Evolutionary conservation across 1,140 invertebrate species (phyloP).

Genomic region (Drosophila navojoa): DNA sequence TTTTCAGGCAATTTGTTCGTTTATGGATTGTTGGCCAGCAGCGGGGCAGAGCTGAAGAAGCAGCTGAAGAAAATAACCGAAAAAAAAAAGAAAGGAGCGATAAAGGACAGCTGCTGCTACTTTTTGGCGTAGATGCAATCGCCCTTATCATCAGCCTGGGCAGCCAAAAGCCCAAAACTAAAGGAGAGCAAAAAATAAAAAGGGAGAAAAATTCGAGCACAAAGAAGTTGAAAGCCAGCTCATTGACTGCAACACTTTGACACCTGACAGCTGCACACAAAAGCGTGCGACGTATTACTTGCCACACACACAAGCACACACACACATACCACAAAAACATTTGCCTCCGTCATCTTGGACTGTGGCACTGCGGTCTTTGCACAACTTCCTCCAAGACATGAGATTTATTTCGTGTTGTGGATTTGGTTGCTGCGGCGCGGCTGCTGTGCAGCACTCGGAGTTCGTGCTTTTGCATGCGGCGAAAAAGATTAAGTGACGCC

Average conservation of each 20-base stretch:
- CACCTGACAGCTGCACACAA: conserved; percentile 67
- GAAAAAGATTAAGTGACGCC: conserved; percentile 43
- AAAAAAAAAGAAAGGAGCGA: conserved; percentile 26
- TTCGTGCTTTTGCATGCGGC: conserved; percentile 46
- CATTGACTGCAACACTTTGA: conserved; percentile 69
- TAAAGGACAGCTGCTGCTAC: conserved; percentile 62
- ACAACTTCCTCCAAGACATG: conserved; percentile 45
- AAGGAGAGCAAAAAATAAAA: conserved; percentile 18
- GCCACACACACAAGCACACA: conserved; percentile 12
- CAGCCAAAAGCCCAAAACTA: conserved; percentile 47
- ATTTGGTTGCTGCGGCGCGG: conserved; percentile 36
- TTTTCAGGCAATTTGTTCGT: conserved; percentile 70
- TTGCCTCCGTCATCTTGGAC: not conserved
- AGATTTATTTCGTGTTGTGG: conserved; percentile 59
- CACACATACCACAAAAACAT: conserved; percentile 19
- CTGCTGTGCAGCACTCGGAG: conserved; percentile 20
- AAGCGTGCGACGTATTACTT: conserved; percentile 59
- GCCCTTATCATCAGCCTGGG: conserved; percentile 55
- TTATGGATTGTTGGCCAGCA: conserved; percentile 60
- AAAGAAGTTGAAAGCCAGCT: conserved; percentile 41
- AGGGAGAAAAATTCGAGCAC: conserved; percentile 1
- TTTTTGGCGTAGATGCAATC: conserved; percentile 50
- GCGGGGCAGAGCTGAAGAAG: not conserved
- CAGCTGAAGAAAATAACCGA: not conserved
- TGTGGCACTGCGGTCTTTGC: conserved; percentile 27